Conservation (phyloP, 2,113 vertebrate genomes). For the Entosphenus tridentatus region DNA sequence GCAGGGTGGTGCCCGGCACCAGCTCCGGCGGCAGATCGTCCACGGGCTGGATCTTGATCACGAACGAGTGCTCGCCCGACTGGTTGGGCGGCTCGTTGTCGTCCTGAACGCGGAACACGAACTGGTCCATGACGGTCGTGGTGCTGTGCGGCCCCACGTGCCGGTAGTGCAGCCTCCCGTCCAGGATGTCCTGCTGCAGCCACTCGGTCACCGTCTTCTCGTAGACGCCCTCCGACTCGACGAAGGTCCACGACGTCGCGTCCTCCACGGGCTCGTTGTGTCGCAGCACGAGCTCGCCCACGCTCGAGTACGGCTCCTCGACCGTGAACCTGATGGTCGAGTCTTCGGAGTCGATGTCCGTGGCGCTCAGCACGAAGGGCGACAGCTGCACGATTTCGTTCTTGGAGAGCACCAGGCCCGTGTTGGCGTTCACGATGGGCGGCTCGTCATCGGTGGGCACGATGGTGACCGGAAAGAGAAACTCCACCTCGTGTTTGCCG, state of each 20-base stretch:
- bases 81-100: constrained; percentile 37
- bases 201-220: constrained; percentile 40
- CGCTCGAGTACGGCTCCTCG: constrained; percentile 15
- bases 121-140: constrained; percentile 18
- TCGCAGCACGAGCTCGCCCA: constrained; percentile 28
- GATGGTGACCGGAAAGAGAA: constrained; percentile 38
- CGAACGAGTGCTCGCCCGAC: constrained; percentile 21
- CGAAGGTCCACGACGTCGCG: constrained; percentile 25
- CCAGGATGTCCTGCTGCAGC: constrained; percentile 38
- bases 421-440: constrained; percentile 31
- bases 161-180: constrained; percentile 39
- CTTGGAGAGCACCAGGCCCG: constrained; percentile 25
- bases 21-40: constrained; percentile 19
- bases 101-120: constrained; percentile 37
- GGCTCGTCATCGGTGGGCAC: constrained; percentile 40
- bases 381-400: constrained; percentile 36
- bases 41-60: constrained; percentile 16
- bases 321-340: constrained; percentile 30
- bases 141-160: constrained; percentile 26
- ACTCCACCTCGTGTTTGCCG: constrained; percentile 31
- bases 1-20: constrained; percentile 18
- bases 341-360: constrained; percentile 40
- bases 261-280: constrained; percentile 17
- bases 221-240: constrained; percentile 28
- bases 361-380: constrained; percentile 37